Base-by-base conservation (phyloP, 2,888 invertebrate genomes). In the Yponomeuta plumbellus region DNA sequence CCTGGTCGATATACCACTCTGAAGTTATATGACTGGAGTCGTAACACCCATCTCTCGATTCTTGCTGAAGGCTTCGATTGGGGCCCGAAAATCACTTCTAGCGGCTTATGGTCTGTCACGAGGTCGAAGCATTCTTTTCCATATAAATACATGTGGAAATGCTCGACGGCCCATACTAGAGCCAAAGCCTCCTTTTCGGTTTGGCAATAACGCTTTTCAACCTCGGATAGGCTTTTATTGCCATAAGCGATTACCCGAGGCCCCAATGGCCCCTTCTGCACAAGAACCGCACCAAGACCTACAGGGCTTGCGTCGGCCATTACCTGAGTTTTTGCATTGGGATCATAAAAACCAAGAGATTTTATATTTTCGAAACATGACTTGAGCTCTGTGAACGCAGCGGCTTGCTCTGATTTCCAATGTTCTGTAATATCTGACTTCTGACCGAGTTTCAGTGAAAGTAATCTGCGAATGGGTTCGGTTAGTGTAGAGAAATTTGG, bases 191-290 rank as follows among this genome's bases (percentile, higher is more conserved):
- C 64, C 20, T 64, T 44, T 23, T 64, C 40, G 17, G 64, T 64
- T 44, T 62, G 62, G 21, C 62, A 62, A 26, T 62, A 62, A 21
- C 62, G 62, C 21, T 62, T 62, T 26, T 62, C 20, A 67, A 68
- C 68, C 0, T 73, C 71, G 0, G 69, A 73, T 0, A 78, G 52
- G 17, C 58, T 73, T 64, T 70, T 70, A 62, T 76, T 67, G 0
- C 76, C 76, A 67, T 52, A 78, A 0, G 73, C 76, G n/a, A 76
- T 75, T 17, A 70, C 64, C 5, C 69, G 57, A 8, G 68, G 70
- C 1, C 68, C 67, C 10, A 66, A 61, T 4, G n/a, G 17, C 61
- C 66, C 58, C 17, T n/a, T 59, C 20, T 71, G 71, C 0, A 69
- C 20, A 13, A 69, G 23, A 0, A 70, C 67, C 3, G 66, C 69